A percentile compares a stretch with the other conserved stretches of the same genome.
These are phyloP conservation scores for Orestias chungarensis DNA, from an alignment of 2,797 vertebrate species.

Conservation along the genomic window DNA sequence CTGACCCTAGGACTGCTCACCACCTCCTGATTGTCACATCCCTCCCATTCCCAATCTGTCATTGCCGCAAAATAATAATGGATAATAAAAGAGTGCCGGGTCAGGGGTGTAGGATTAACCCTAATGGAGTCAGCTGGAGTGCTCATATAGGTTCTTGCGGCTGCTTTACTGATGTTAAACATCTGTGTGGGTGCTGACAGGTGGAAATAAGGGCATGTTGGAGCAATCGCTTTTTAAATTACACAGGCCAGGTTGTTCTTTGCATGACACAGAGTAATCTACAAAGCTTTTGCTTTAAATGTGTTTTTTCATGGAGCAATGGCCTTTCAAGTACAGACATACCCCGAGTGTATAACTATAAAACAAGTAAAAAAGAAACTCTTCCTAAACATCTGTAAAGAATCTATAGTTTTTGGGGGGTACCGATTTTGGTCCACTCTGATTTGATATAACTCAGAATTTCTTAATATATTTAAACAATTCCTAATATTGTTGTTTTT, in stretches of 20 bases:
- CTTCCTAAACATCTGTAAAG: too few species aligned
- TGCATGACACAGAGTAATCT: neutral
- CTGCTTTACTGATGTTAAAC: constrained; percentile 34
- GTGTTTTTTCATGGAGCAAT: neutral
- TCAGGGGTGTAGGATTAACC: constrained; percentile 16
- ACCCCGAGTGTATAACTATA: neutral
- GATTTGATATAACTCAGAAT: too few species aligned
- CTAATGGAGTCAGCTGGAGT: constrained; percentile 34
- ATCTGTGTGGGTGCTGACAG: constrained; percentile 39
- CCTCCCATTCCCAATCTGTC: constrained; percentile 48
- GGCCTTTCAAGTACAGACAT: neutral
- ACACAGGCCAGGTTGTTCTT: neutral
- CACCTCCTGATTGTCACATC: constrained; percentile 40
- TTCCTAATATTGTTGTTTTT: too few species aligned
- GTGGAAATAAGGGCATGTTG: constrained; percentile 32
- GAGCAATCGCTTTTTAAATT: constrained; percentile 9
- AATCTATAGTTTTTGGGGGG: too few species aligned
- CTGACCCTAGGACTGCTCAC: constrained; percentile 50
- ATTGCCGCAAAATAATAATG: constrained; percentile 32
- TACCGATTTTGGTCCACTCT: too few species aligned
- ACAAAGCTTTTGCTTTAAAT: neutral
- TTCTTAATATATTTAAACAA: too few species aligned
- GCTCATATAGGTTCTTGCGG: constrained; percentile 33
- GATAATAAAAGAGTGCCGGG: constrained; percentile 46
- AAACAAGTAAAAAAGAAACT: too few species aligned